phyloP scores from a whole-genome alignment of 1,140 invertebrate species.

The Cylas formicarius region DNA sequence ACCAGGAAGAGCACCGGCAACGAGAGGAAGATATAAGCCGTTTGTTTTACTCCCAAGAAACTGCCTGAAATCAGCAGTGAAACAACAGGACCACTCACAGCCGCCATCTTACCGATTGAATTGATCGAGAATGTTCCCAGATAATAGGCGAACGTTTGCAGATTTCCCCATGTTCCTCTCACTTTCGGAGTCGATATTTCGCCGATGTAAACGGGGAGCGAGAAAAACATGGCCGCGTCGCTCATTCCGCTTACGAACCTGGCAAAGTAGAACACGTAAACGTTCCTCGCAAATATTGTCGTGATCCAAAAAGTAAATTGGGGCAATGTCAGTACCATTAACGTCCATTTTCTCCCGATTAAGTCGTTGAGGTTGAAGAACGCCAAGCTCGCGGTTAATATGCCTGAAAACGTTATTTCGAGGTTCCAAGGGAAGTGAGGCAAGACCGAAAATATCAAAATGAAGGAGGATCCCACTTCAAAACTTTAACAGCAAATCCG shows the following conservation, averaged over 20 bases:
- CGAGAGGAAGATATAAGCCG: constrained; percentile 11
- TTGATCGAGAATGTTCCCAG: constrained; percentile 47
- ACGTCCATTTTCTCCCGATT: constrained; percentile 25
- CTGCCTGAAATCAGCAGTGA: constrained; percentile 33
- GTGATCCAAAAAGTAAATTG: constrained; percentile 21
- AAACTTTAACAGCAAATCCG: too few species aligned
- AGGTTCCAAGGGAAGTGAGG: too few species aligned
- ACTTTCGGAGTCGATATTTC: constrained; percentile 59
- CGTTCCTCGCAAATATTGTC: constrained; percentile 15
- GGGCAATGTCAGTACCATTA: constrained; percentile 24
- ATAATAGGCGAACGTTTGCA: constrained; percentile 43
- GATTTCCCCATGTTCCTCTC: constrained; percentile 49
- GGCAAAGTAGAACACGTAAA: constrained; percentile 25
- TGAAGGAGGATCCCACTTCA: too few species aligned
- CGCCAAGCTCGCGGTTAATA: constrained; percentile 9
- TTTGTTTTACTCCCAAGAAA: constrained; percentile 14
- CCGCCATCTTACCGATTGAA: constrained; percentile 33
- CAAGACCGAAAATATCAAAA: too few species aligned
- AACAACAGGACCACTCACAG: neutral
- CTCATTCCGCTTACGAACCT: constrained; percentile 28
- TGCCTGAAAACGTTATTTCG: constrained; percentile 10
- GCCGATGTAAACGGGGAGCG: constrained; percentile 52
- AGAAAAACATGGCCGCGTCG: constrained; percentile 28
- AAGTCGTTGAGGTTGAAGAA: constrained; percentile 19
- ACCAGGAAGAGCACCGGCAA: constrained; percentile 13